Evolutionary conservation across 2,113 vertebrate genomes (phyloP).

Genomic region (Amphilophus citrinellus): DNA sequence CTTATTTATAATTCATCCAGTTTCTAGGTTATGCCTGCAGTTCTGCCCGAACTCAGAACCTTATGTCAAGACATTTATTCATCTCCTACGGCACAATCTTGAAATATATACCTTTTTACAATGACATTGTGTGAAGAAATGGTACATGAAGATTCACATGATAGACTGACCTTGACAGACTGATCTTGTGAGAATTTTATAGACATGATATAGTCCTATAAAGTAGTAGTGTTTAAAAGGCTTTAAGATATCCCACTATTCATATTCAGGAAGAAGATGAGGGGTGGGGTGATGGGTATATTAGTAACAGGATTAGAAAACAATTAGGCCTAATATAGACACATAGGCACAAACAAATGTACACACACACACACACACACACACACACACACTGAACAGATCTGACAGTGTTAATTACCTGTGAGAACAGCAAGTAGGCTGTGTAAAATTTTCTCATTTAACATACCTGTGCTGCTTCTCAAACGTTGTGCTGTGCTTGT

Average conservation of each 20-base stretch:
- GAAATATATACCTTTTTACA: background rate
- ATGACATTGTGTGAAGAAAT: background rate
- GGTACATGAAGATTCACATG: background rate
- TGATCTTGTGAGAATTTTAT: background rate
- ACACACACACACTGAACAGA: background rate
- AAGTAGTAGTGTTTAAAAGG: background rate
- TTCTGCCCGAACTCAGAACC: background rate
- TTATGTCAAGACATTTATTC: constrained; percentile 1
- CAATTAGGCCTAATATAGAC: constrained; percentile 8
- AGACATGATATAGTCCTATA: background rate
- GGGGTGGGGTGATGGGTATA: background rate
- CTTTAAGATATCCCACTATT: background rate
- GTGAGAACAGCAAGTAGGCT: background rate
- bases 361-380: background rate
- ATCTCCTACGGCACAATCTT: background rate
- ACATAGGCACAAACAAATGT: background rate
- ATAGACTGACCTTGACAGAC: background rate
- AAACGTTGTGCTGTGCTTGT: background rate
- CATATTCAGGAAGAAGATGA: background rate
- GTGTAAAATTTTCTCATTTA: constrained; percentile 27
- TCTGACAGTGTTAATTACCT: constrained; percentile 32
- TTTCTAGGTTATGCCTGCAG: background rate
- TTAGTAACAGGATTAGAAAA: constrained; percentile 25
- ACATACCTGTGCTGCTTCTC: constrained; percentile 42
- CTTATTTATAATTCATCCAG: constrained; percentile 1